Conservation (phyloP, 2,888 invertebrate species). For the Beris chalybata region DNA sequence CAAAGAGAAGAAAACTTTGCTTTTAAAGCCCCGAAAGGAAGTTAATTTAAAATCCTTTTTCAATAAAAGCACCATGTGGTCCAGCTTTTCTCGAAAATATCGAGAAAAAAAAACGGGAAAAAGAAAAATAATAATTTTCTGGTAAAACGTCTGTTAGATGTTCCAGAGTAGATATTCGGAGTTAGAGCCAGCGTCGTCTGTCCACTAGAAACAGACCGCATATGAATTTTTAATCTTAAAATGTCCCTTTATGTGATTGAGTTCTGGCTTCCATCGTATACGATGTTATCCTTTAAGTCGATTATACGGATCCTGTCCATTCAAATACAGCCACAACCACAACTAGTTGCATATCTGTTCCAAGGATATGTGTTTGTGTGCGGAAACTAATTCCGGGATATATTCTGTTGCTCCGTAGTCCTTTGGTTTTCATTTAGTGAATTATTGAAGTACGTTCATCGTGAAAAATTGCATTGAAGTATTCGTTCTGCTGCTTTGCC, state of each 20-base stretch:
- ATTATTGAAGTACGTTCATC: too few species aligned
- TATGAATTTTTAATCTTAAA: constrained; percentile 45
- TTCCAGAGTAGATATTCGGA: not conserved
- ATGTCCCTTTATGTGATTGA: constrained; percentile 44
- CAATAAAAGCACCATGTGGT: not conserved
- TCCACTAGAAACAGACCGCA: constrained; percentile 41
- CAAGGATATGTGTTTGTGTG: too few species aligned
- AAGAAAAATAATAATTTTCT: not conserved
- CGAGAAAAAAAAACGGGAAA: not conserved
- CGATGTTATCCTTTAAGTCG: constrained; percentile 43
- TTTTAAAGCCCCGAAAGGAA: not conserved
- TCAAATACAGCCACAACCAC: too few species aligned
- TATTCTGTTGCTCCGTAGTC: too few species aligned
- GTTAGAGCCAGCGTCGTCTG: not conserved
- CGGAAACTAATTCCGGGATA: too few species aligned
- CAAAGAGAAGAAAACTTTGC: too few species aligned
- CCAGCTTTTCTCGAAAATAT: constrained; percentile 5
- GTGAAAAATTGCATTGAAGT: too few species aligned
- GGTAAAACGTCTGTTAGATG: constrained; percentile 5
- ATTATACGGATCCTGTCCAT: constrained; percentile 35
- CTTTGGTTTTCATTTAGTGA: too few species aligned
- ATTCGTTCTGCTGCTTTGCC: too few species aligned
- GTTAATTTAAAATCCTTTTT: constrained; percentile 19
- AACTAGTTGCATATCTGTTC: too few species aligned
- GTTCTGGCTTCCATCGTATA: constrained; percentile 40